These are phyloP conservation scores for Bacillus rossius DNA, from an alignment of 1,140 invertebrate genomes.

Conservation along the genomic window DNA sequence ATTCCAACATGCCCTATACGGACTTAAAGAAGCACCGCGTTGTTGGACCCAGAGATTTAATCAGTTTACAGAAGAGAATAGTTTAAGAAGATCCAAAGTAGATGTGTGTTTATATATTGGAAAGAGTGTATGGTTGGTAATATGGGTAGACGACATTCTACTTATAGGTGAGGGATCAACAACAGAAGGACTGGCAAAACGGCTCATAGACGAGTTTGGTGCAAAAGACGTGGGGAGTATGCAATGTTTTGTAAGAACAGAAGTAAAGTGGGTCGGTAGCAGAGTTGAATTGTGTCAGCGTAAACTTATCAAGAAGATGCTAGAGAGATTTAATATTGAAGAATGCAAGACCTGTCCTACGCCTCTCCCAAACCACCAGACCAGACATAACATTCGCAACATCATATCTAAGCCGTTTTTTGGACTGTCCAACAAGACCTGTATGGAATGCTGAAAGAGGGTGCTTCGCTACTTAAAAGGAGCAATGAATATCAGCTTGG, in stretches of 20 bases:
- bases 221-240: slow-evolving; percentile 1
- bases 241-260: slow-evolving; percentile 15
- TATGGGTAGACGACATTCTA: slow-evolving; percentile 19
- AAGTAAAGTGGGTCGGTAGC: background rate
- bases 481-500: slow-evolving; percentile 29
- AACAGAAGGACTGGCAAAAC: slow-evolving; percentile 8
- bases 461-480: slow-evolving; percentile 39
- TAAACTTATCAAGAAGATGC: slow-evolving; percentile 1
- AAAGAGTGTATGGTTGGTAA: background rate
- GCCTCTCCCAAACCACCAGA: slow-evolving; percentile 36
- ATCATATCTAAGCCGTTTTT: slow-evolving; percentile 31
- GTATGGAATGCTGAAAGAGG: slow-evolving; percentile 36
- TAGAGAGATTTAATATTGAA: slow-evolving; percentile 15
- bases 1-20: slow-evolving; percentile 17
- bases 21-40: slow-evolving; percentile 15
- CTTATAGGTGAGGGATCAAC: background rate
- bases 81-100: background rate
- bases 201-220: slow-evolving; percentile 6
- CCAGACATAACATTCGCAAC: slow-evolving; percentile 45
- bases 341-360: slow-evolving; percentile 11
- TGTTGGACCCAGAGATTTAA: slow-evolving; percentile 13
- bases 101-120: slow-evolving; percentile 12
- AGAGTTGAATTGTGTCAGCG: slow-evolving; percentile 1
- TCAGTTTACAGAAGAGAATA: background rate
- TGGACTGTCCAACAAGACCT: slow-evolving; percentile 19